Evolutionary conservation across 2,113 vertebrate species (phyloP), one percentile per base, ranked within the genome.

Genomic region (Campylomormyrus tamandua): DNA sequence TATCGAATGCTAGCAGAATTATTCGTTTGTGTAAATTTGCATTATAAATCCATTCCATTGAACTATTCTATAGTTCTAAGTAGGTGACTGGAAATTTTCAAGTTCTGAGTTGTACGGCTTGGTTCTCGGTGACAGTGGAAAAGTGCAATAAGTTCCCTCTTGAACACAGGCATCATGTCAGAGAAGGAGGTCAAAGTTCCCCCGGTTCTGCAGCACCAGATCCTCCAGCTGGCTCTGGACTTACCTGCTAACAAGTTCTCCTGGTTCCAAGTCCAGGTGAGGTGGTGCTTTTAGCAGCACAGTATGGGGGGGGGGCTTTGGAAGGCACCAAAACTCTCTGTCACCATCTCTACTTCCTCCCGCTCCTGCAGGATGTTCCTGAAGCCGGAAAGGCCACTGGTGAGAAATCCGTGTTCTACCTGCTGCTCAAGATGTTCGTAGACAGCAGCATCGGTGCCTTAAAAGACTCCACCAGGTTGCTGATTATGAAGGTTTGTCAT

Each of bases 371-470:
- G 98, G 97, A 97, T 88, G 84, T 94, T 46, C 92, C 93, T 5
- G 95, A 96, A 62, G 24, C 92, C 42, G 96, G 96, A 42, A 93
- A 95, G 0, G 58, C 91, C 0, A 91, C 94, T 90, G 96, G 95
- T 27, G 97, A 98, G 89, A 97, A 96, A 89, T 98, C 98, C 0
- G 97, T 99, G 0, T 97, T 99, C 92, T 98, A 97, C 92, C 93
- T 98, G 88, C 92, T 99, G 89, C 96, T 99, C 93, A 98, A 98
- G 95, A 99, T 99, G 98, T 98, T 98, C 93, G 96, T 97, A 84
- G 97, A 95, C 90, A 97, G 96, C 93, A 95, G 92, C 89, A 95
- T 93, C 70, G 90, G 90, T 77, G 96, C 97, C 2, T 94, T 99
- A 87, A 97, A 96, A 92, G 94, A 93, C 35, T 97, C 96, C 80